Base-by-base conservation (phyloP, 1,140 invertebrate genomes). In the Microplitis mediator region DNA sequence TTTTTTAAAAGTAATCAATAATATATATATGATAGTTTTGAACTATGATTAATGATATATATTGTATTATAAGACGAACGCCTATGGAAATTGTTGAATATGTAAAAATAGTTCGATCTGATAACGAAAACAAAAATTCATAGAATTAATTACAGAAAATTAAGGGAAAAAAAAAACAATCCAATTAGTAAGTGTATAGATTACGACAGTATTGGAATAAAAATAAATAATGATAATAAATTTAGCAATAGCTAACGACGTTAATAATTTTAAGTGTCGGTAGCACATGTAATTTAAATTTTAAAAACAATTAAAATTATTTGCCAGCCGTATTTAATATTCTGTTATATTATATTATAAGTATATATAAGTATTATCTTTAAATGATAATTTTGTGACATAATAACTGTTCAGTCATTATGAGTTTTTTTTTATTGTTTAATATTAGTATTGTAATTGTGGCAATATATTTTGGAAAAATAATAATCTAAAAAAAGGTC, bases 41-140 rank as follows among this genome's bases (percentile, higher is more conserved):
- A 39, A 65, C 16, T 51, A 14, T 54, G 3, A 54, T 65, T 51
- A 60, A 51, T 51, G n/a, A 65, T 65, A 65, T 35, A 69, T 69
- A 69, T 69, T 71, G 61, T 71, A 71, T 56, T 67, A 65, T 66
- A 72, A 61, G 34, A 70, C 14, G 56, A 61, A 70, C 31, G 56
- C 67, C 60, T 36, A 73, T 63, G 61, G 61, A 62, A 61, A 73
- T 73, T 73, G 72, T 73, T 73, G 66, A 73, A 73, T 69, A 73
- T 73, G 72, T 73, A 73, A 73, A 73, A 67, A 71, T 62, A 71
- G 69, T 35, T 56, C 51, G 31, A 68, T 34, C 31, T 34, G 23
- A 13, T 31, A 23, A 65, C 14, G 39, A 39, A 67, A 23, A 23
- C 23, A 23, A 23, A 34, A 52, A 52, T 11, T 45, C 3, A 68